These are phyloP conservation scores for Camponotus vicinus DNA, from an alignment of 1,140 invertebrate genomes.

Conservation along the genomic window DNA sequence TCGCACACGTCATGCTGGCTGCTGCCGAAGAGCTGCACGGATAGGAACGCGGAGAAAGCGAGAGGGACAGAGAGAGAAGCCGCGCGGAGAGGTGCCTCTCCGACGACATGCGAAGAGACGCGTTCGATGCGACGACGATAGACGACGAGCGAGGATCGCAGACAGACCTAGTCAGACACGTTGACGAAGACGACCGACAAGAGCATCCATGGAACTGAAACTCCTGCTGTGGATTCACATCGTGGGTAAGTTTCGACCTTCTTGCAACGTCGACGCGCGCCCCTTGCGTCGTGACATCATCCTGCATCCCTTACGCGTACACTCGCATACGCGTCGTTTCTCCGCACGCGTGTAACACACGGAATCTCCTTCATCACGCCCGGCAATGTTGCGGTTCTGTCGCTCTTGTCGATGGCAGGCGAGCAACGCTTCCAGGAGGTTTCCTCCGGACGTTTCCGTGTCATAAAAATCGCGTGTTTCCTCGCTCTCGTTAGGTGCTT, in stretches of 20 bases:
- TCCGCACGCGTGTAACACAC: slow-evolving; percentile 12
- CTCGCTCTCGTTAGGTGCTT: not conserved
- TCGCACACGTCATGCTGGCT: slow-evolving; percentile 7
- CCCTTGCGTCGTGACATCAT: not conserved
- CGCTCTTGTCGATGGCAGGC: not conserved
- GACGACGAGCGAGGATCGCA: slow-evolving; percentile 45
- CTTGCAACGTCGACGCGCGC: not conserved
- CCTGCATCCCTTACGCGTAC: not conserved
- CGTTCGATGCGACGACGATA: slow-evolving; percentile 58
- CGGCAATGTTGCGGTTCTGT: not conserved
- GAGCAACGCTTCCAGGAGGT: no score
- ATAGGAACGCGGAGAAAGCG: not conserved
- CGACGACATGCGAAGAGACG: slow-evolving; percentile 69
- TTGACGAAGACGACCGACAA: slow-evolving; percentile 18
- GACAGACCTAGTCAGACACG: slow-evolving; percentile 32
- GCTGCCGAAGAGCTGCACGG: slow-evolving; percentile 36
- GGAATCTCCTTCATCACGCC: slow-evolving; percentile 18
- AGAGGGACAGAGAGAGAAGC: not conserved
- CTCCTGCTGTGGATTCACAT: slow-evolving; percentile 80
- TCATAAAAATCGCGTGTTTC: slow-evolving; percentile 33
- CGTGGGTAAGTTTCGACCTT: slow-evolving; percentile 78
- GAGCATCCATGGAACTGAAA: slow-evolving; percentile 81
- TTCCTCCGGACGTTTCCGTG: not conserved
- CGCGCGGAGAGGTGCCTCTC: slow-evolving; percentile 52
- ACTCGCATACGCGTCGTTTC: not conserved